These are phyloP conservation scores for Andrena bicolor DNA, from an alignment of 2,888 invertebrate species.

Conservation along the genomic window DNA sequence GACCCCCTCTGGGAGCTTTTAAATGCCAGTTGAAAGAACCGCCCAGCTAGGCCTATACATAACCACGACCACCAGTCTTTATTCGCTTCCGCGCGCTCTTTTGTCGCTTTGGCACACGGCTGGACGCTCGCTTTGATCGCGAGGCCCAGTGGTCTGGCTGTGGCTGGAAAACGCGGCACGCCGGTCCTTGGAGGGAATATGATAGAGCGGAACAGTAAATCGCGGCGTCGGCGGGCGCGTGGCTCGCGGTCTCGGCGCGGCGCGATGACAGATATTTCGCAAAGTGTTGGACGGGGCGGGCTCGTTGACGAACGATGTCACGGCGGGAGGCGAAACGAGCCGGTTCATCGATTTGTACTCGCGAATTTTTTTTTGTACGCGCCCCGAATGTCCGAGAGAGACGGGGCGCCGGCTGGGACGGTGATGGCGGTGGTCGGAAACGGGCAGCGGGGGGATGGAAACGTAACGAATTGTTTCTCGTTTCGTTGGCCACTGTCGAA, in stretches of 20 bases:
- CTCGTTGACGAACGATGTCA: conserved; percentile 6
- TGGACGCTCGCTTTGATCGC: conserved; percentile 30
- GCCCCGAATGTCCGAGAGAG: conserved; percentile 43
- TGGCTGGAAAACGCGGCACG: background rate
- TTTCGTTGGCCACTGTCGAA: conserved; percentile 68
- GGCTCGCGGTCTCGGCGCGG: background rate
- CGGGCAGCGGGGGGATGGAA: background rate
- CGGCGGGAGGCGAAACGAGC: conserved; percentile 1
- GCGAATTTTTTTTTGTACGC: conserved; percentile 48
- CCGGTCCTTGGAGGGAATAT: background rate
- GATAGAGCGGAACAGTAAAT: background rate
- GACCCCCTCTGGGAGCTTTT: conserved; percentile 32
- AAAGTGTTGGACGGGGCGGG: conserved; percentile 8
- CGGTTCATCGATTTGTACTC: conserved; percentile 46
- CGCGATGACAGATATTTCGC: conserved; percentile 10
- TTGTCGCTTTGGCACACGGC: conserved; percentile 22
- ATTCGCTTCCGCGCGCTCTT: conserved; percentile 31
- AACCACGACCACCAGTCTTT: conserved; percentile 28
- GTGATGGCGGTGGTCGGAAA: background rate
- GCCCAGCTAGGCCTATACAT: conserved; percentile 28
- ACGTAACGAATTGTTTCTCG: conserved; percentile 70
- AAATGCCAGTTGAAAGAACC: conserved; percentile 40
- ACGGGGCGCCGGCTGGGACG: background rate
- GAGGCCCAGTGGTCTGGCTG: background rate
- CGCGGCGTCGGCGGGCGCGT: background rate